Percentiles rank a stretch among this genome's conserved stretches.
Evolutionary conservation across 2,888 invertebrate genomes (phyloP).

Genomic region (Macrosiphum euphorbiae): DNA sequence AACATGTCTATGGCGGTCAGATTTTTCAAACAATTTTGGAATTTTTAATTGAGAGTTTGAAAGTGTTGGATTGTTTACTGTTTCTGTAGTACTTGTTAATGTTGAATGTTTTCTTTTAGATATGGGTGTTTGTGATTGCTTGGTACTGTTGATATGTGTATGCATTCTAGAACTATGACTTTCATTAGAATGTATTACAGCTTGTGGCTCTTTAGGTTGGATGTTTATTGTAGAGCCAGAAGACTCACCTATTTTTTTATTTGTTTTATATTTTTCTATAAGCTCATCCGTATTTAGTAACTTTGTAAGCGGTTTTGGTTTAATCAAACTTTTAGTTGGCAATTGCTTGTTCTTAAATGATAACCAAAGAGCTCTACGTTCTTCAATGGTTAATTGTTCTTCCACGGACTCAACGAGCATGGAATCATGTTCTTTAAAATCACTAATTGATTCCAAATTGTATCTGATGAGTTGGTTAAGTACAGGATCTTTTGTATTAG

Average conservation of each 20-base stretch:
- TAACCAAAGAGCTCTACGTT: conserved; percentile 31
- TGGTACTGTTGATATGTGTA: not conserved
- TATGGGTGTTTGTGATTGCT: not conserved
- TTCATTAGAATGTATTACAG: not conserved
- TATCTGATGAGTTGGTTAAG: conserved; percentile 37
- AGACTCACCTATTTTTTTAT: not conserved
- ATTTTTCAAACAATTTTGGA: not conserved
- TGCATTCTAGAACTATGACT: not conserved
- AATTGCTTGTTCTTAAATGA: conserved; percentile 41
- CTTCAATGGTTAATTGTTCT: conserved; percentile 38
- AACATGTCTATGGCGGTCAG: not conserved
- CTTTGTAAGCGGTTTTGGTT: not conserved
- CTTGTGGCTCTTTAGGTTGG: not conserved
- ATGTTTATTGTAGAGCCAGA: not conserved
- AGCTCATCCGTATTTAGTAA: not conserved
- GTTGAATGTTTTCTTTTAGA: not conserved
- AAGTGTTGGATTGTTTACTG: not conserved
- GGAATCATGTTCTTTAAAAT: conserved; percentile 59
- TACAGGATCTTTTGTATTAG: conserved; percentile 47
- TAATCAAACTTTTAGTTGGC: conserved; percentile 1
- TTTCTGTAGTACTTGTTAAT: not conserved
- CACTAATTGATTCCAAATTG: conserved; percentile 14
- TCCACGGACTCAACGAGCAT: conserved; percentile 50
- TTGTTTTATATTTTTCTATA: not conserved
- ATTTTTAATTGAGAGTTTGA: not conserved